A percentile compares a stretch with the other conserved stretches of the same genome.
Evolutionary conservation across 2,888 invertebrate species (phyloP).

Genomic region (Pyrgus malvae): DNA sequence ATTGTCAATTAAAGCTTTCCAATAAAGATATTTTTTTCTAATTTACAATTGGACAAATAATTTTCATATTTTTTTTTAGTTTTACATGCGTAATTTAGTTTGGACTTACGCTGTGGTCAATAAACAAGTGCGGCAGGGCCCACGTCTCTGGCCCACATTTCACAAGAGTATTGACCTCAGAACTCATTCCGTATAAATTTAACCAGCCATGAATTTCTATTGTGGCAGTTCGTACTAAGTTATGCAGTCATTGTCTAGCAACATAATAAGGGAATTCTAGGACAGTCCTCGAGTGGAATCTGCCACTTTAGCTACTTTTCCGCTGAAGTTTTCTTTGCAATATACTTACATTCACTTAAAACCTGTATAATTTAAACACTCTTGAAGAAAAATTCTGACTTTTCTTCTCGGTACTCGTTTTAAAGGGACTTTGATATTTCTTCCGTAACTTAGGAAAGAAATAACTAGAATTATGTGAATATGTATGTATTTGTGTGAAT

Average conservation of each 20-base stretch:
- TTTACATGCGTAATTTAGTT: not conserved
- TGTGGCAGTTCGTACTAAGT: conserved; percentile 33
- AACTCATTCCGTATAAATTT: conserved; percentile 48
- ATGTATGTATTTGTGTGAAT: too few species aligned
- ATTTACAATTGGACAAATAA: too few species aligned
- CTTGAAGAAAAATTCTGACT: too few species aligned
- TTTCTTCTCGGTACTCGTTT: too few species aligned
- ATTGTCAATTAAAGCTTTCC: too few species aligned
- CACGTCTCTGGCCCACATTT: conserved; percentile 48
- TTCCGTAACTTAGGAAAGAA: too few species aligned
- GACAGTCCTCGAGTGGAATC: conserved; percentile 23
- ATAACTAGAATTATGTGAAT: too few species aligned
- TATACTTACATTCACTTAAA: too few species aligned
- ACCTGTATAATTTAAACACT: too few species aligned
- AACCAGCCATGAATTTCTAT: conserved; percentile 53
- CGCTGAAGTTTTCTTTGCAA: not conserved
- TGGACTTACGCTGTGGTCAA: conserved; percentile 29
- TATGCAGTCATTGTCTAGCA: conserved; percentile 28
- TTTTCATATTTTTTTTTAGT: too few species aligned
- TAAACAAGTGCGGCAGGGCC: conserved; percentile 46
- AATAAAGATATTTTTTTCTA: too few species aligned
- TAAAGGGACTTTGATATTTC: too few species aligned
- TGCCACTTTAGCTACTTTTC: not conserved
- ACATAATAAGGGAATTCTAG: conserved; percentile 24
- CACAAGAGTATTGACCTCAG: conserved; percentile 61